Base-by-base conservation (phyloP, 30 jellyfish, hydroid and myxozoan genomes). In the Turritopsis dohrnii region DNA sequence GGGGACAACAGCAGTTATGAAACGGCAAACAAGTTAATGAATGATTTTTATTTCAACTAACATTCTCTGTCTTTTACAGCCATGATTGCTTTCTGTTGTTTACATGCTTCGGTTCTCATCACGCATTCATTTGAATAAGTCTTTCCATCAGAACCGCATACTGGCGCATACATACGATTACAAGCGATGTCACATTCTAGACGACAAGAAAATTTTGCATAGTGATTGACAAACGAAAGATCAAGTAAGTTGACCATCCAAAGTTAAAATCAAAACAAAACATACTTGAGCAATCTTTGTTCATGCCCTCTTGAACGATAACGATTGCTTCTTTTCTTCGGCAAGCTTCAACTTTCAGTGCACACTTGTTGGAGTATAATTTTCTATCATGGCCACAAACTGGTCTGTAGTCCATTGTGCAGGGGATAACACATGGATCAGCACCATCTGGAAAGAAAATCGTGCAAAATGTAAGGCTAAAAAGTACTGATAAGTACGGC, bases 341-440 rank as follows among this genome's bases (percentile, higher is more conserved):
- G 86, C 95, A 86, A 8, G 89, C 86, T 65, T 76, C 87, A 1
- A 66, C 81, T 80, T 86, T 86, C 95, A 86, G 53, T 19, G 89
- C 84, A 52, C 95, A 86, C 80, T 80, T 89, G 52, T 81, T 86
- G 81, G 89, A 75, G 72, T 86, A 86, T 21, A 87, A 73, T 1
- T 71, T 28, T n/a, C 76, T 23, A 54, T 86, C 95, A 74, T 72
- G 81, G 0, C 95, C 95, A 69, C 95, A 86, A 5, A 86, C 95
- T 23, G 95, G 95, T 80, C 89, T 75, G 79, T 86, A 86, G 65
- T 71, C 86, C n/a, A 87, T 87, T 18, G 85, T 80, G 89, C 95
- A 86, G 18, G 79, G 81, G 74, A 85, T 76, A 71, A 7, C 21
- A 81, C 89, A 82, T n/a, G 31, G 77, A 0, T 69, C 77, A 7